Evolutionary conservation across 2,888 invertebrate species (phyloP).

Genomic region (Drosophila rubida): DNA sequence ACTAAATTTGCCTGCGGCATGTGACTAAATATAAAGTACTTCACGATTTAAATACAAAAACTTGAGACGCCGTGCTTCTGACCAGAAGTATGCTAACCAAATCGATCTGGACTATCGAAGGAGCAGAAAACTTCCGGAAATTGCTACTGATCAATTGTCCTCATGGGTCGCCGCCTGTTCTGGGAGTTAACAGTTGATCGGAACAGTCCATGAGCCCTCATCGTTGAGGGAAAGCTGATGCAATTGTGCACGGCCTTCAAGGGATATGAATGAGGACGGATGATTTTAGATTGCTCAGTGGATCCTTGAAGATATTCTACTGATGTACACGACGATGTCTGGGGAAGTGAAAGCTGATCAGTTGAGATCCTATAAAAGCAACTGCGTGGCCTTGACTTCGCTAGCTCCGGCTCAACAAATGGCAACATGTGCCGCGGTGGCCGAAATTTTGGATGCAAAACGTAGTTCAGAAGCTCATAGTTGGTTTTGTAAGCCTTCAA

Average conservation of each 20-base stretch:
- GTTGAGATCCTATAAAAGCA: neutral
- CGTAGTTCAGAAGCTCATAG: slow-evolving; percentile 3
- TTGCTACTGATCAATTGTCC: neutral
- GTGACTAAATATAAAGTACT: neutral
- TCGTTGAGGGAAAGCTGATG: neutral
- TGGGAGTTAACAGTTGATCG: neutral
- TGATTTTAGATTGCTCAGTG: neutral
- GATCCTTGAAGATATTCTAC: neutral
- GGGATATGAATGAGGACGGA: neutral
- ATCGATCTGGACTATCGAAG: neutral
- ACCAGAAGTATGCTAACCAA: no score
- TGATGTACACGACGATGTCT: neutral
- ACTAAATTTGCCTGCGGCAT: neutral
- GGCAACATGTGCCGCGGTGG: neutral
- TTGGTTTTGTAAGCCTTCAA: slow-evolving; percentile 8
- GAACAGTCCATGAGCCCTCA: neutral
- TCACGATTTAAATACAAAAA: neutral
- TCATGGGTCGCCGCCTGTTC: neutral
- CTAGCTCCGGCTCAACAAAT: neutral
- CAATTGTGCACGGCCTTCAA: neutral
- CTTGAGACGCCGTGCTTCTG: neutral
- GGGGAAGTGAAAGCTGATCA: neutral
- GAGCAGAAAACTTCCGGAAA: neutral
- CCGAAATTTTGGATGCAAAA: slow-evolving; percentile 10
- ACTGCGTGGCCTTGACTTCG: neutral